Base-by-base conservation (phyloP, 2,888 invertebrate species). In the Drosophila acutilabella region DNA sequence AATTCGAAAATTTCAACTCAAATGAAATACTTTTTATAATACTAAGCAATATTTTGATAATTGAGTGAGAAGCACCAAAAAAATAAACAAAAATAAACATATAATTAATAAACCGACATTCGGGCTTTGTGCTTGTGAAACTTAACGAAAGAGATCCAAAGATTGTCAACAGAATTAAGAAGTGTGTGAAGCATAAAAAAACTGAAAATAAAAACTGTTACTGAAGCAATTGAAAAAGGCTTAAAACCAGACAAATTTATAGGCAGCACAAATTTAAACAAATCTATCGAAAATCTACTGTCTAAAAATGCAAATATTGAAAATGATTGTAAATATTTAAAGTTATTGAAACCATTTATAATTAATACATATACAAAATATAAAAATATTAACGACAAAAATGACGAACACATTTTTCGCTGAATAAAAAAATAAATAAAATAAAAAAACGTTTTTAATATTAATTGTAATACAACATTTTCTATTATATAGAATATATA, bases 401-500 rank as follows among this genome's bases (percentile, higher is more conserved):
- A 57, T 45, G 59, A 64, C 50, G 73, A 53, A 60, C 36, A 74
- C 56, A 68, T 59, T 73, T 70, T 68, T 64, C 66, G 78, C 66
- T 70, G 75, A 68, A 61, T 56, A 42, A 64, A 62, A 8, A 8
- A 30, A 61, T 60, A 69, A 8, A 8, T 0, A 59, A 62, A 69
- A 8, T 2, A 30, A 7, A 8, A 30, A 64, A 60, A 69, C 36
- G 56, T 85, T 89, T 89, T 78, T 68, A 85, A 77, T 66, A 88
- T 71, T 65, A 70, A 75, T 64, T 68, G 52, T 62, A 68, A 57
- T 74, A 77, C 59, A 57, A 58, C 44, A 51, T 72, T 87, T 87
- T 89, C 88, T 89, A 89, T 89, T 81, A 81, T 79, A 80, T 89
- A 81, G 90, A 89, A 80, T 54, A 64, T 54, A 80, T 54, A 64